Percentiles rank a stretch among this genome's conserved stretches.
Conservation (phyloP, 2,113 vertebrate genomes). For the Panthera leo region DNA sequence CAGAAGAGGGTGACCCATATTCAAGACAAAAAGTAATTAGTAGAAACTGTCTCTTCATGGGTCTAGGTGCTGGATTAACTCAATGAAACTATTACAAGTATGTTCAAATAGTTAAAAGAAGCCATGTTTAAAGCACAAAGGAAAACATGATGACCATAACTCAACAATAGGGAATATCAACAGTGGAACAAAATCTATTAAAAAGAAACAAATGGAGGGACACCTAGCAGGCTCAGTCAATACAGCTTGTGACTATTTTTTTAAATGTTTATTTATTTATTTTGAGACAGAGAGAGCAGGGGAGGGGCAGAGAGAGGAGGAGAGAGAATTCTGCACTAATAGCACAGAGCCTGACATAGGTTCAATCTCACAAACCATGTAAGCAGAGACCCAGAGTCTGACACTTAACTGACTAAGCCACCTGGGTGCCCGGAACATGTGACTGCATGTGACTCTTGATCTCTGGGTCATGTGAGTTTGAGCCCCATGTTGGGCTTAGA, state of each 20-base stretch:
- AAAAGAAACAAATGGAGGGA: not conserved
- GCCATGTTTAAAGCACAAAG: not conserved
- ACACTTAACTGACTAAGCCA: too few relatives aligned
- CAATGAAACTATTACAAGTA: not conserved
- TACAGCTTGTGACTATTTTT: not conserved
- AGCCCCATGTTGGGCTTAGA: not conserved
- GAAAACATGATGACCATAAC: not conserved
- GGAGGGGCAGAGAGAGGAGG: too few relatives aligned
- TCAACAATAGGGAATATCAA: not conserved
- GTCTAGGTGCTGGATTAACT: not conserved
- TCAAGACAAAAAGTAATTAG: not conserved
- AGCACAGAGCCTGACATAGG: too few relatives aligned
- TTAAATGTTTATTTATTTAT: too few relatives aligned
- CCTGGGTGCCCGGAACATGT: too few relatives aligned
- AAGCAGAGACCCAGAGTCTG: too few relatives aligned
- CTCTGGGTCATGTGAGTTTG: not conserved
- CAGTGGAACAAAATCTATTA: not conserved
- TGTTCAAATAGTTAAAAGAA: not conserved
- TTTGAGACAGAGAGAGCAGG: too few relatives aligned
- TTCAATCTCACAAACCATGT: too few relatives aligned
- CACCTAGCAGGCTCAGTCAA: not conserved
- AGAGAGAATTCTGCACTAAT: too few relatives aligned
- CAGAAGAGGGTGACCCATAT: not conserved
- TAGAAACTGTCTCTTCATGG: not conserved
- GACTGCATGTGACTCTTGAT: not conserved